These are phyloP conservation scores for Acleris emargana DNA, from an alignment of 2,888 invertebrate genomes.

Conservation along the genomic window DNA sequence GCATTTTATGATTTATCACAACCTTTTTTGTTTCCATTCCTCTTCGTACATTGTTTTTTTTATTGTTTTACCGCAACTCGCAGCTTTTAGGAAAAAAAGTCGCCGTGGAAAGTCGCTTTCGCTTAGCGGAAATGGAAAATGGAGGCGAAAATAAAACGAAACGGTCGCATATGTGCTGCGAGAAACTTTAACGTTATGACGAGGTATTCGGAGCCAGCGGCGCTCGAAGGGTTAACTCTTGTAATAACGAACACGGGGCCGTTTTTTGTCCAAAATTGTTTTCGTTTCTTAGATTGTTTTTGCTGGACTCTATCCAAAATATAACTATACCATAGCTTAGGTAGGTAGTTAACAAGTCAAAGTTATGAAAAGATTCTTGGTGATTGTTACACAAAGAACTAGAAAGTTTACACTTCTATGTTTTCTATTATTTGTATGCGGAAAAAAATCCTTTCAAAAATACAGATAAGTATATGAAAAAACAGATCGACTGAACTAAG, in stretches of 20 bases:
- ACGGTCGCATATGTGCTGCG: slow-evolving; percentile 70
- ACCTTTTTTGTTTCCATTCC: slow-evolving; percentile 79
- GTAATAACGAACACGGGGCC: slow-evolving; percentile 20
- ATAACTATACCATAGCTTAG: no score
- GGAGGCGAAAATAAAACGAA: slow-evolving; percentile 67
- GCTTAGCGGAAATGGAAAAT: slow-evolving; percentile 78
- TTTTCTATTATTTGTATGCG: no score
- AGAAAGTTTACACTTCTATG: no score
- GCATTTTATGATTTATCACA: slow-evolving; percentile 80
- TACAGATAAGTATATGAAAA: no score
- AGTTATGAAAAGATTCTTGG: no score
- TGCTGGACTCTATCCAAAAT: no score
- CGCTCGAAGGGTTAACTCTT: slow-evolving; percentile 39
- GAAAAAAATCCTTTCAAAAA: no score
- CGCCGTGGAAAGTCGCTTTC: slow-evolving; percentile 77
- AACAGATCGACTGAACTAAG: no score
- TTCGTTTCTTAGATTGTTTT: no score
- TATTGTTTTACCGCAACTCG: slow-evolving; percentile 76
- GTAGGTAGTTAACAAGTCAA: no score
- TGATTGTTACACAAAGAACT: no score
- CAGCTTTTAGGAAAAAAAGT: slow-evolving; percentile 73
- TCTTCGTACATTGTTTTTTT: slow-evolving; percentile 74
- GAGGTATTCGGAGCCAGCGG: slow-evolving; percentile 34
- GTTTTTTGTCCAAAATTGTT: slow-evolving; percentile 7
- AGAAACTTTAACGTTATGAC: slow-evolving; percentile 64